Percentiles rank a stretch among this genome's conserved stretches.
phyloP scores from a whole-genome alignment of 1,140 invertebrate genomes.

The Drosophila lowei region DNA sequence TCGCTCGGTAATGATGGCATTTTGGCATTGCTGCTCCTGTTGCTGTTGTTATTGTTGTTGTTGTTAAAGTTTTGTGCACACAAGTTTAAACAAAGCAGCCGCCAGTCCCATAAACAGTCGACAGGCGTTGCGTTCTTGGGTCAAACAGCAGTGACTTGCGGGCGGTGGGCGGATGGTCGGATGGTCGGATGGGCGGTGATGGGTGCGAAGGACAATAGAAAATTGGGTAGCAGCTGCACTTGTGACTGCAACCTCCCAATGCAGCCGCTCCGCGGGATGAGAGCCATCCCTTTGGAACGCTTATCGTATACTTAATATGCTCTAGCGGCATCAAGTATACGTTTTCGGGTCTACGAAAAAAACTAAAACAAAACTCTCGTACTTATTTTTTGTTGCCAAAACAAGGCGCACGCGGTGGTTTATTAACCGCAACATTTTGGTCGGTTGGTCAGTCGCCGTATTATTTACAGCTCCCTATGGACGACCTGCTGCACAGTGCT shows the following conservation, averaged over 20 bases:
- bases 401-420: conserved; percentile 2
- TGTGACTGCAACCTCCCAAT: conserved; percentile 12
- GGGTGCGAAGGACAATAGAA: neutral
- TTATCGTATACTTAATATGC: conserved; percentile 60
- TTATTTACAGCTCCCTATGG: conserved; percentile 5
- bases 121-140: conserved; percentile 70
- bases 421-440: too few relatives aligned
- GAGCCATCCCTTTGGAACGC: conserved; percentile 6
- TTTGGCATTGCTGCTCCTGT: conserved; percentile 57
- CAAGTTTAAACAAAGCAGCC: conserved; percentile 81
- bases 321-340: conserved; percentile 32
- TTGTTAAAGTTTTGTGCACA: conserved; percentile 75
- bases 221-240: conserved; percentile 27
- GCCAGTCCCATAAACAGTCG: conserved; percentile 81
- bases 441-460: neutral
- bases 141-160: conserved; percentile 57
- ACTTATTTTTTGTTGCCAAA: neutral
- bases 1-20: conserved; percentile 81
- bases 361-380: neutral
- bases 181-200: neutral
- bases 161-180: conserved; percentile 6
- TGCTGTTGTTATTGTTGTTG: conserved; percentile 53
- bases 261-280: neutral
- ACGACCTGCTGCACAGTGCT: conserved; percentile 19
- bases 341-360: neutral